Conservation (phyloP, 2,888 invertebrate species). For the Melieria crassipennis region DNA sequence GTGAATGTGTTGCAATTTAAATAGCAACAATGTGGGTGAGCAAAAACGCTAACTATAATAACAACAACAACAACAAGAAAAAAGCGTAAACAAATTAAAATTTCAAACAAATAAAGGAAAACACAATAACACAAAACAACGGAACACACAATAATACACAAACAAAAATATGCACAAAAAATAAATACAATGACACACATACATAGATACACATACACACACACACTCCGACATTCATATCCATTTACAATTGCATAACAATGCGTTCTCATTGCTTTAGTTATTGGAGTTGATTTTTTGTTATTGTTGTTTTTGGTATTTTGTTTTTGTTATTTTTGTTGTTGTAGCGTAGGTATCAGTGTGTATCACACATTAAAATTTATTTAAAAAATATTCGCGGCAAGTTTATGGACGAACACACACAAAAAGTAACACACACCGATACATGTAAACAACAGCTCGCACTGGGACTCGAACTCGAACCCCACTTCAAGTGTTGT, state of each 20-base stretch:
- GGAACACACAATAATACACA: background rate
- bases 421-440: background rate
- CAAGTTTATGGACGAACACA: background rate
- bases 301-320: background rate
- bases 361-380: background rate
- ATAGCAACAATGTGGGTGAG: too few species aligned
- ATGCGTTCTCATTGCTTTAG: background rate
- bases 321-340: background rate
- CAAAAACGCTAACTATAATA: too few species aligned
- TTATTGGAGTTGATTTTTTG: background rate
- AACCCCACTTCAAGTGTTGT: background rate
- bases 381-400: background rate
- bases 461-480: too few species aligned
- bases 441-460: too few species aligned
- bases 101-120: slow-evolving; percentile 10
- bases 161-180: background rate
- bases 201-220: background rate
- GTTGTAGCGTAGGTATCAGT: background rate
- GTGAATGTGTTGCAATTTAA: too few species aligned
- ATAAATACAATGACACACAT: background rate
- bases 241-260: background rate
- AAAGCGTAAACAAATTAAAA: background rate
- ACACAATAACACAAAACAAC: background rate
- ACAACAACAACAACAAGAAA: too few species aligned
- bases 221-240: background rate